Evolutionary conservation across 2,888 invertebrate species (phyloP).

Genomic region (Drosophila rellima): DNA sequence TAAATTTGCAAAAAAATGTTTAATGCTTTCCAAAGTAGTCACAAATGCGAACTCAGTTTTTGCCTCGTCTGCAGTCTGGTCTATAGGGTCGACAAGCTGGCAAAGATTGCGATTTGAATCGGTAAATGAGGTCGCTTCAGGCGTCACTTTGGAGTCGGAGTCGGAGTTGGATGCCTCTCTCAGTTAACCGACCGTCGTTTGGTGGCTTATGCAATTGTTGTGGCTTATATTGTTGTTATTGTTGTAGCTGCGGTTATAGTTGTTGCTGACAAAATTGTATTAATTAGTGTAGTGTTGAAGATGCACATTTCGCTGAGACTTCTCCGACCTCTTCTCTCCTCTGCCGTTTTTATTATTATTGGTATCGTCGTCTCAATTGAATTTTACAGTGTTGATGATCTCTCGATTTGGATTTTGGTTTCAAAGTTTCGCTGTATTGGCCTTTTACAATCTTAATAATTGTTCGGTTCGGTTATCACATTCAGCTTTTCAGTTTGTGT

Average conservation of each 20-base stretch:
- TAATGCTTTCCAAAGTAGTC: conserved; percentile 2
- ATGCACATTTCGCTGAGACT: conserved; percentile 66
- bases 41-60: conserved; percentile 1
- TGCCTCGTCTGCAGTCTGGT: not conserved
- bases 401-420: conserved; percentile 29
- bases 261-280: conserved; percentile 37
- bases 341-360: not conserved
- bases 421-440: conserved; percentile 37
- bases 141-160: conserved; percentile 28
- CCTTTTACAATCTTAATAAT: conserved; percentile 49
- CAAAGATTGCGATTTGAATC: conserved; percentile 65
- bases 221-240: conserved; percentile 21
- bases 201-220: conserved; percentile 62
- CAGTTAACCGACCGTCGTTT: conserved; percentile 28
- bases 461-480: conserved; percentile 31
- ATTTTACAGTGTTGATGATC: conserved; percentile 62
- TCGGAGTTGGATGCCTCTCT: conserved; percentile 18
- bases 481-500: conserved; percentile 29
- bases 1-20: not conserved
- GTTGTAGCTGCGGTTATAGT: conserved; percentile 22
- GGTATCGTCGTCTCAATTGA: conserved; percentile 57
- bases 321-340: not conserved
- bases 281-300: conserved; percentile 49
- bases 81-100: conserved; percentile 40
- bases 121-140: conserved; percentile 64